phyloP scores from a whole-genome alignment of 2,113 vertebrate species.

The Struthidea cinerea region DNA sequence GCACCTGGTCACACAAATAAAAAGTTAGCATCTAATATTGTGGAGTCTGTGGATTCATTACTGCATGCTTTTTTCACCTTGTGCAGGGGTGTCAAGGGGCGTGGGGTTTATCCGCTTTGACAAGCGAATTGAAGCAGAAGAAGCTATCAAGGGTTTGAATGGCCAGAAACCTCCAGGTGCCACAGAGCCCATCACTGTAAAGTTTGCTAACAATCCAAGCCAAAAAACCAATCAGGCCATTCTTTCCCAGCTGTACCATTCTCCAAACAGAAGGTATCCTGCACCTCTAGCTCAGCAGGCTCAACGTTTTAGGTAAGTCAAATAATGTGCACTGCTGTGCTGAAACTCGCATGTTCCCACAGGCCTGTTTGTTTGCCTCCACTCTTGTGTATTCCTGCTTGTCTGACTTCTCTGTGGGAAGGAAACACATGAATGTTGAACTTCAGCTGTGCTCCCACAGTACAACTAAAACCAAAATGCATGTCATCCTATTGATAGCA shows the following conservation, averaged over 20 bases:
- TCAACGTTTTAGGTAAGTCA: conserved; percentile 95
- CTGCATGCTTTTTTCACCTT: not conserved
- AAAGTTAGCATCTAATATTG: not conserved
- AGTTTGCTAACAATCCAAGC: conserved; percentile 99
- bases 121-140: conserved; percentile 95
- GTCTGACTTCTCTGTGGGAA: not conserved
- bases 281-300: conserved; percentile 97
- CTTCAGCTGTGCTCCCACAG: not conserved
- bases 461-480: not conserved
- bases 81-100: conserved; percentile 89
- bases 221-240: conserved; percentile 98
- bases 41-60: not conserved
- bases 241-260: conserved; percentile 97
- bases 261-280: conserved; percentile 96
- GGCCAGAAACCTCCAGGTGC: conserved; percentile 95
- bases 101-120: conserved; percentile 99
- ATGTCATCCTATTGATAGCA: not conserved
- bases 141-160: conserved; percentile 98
- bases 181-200: conserved; percentile 96
- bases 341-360: not conserved
- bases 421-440: not conserved
- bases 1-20: not conserved
- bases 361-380: not conserved
- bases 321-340: not conserved
- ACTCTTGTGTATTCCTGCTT: not conserved